phyloP scores from a whole-genome alignment of 2,888 invertebrate species.

The Caenorhabditis plicata region DNA sequence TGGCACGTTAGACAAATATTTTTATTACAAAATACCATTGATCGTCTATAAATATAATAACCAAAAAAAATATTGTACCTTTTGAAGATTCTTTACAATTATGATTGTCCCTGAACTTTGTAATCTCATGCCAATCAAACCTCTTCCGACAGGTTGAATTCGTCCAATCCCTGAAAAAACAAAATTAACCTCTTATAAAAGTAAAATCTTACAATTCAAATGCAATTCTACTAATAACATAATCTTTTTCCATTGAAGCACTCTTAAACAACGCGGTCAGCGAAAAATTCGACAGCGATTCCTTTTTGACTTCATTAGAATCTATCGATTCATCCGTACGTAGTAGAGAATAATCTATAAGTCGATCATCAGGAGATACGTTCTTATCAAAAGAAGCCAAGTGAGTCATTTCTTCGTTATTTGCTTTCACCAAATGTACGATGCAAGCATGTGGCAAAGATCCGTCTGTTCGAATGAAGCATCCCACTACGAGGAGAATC shows the following conservation, averaged over 20 bases:
- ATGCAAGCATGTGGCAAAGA: conserved; percentile 8
- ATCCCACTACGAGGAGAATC: conserved; percentile 13
- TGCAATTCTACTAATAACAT: conserved; percentile 16
- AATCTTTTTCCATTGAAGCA: conserved; percentile 14
- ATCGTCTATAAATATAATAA: no score
- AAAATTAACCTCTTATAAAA: neutral
- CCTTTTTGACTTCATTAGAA: conserved; percentile 1
- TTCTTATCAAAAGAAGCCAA: conserved; percentile 13
- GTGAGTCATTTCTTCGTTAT: conserved; percentile 11
- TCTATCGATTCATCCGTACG: neutral
- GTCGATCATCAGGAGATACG: conserved; percentile 9
- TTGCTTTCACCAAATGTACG: conserved; percentile 22
- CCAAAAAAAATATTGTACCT: no score
- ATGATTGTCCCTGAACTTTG: conserved; percentile 15
- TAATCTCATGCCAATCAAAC: conserved; percentile 13
- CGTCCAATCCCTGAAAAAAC: conserved; percentile 13
- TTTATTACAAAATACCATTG: no score
- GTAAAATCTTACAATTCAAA: conserved; percentile 10
- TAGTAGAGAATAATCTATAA: conserved; percentile 16
- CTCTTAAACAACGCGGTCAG: conserved; percentile 22
- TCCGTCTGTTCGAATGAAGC: conserved; percentile 5
- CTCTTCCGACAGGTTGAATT: neutral
- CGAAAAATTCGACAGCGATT: conserved; percentile 5
- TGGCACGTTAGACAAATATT: no score
- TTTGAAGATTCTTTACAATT: no score